Evolutionary conservation across 2,113 vertebrate genomes (phyloP).

Genomic region (Tragelaphus strepsiceros): DNA sequence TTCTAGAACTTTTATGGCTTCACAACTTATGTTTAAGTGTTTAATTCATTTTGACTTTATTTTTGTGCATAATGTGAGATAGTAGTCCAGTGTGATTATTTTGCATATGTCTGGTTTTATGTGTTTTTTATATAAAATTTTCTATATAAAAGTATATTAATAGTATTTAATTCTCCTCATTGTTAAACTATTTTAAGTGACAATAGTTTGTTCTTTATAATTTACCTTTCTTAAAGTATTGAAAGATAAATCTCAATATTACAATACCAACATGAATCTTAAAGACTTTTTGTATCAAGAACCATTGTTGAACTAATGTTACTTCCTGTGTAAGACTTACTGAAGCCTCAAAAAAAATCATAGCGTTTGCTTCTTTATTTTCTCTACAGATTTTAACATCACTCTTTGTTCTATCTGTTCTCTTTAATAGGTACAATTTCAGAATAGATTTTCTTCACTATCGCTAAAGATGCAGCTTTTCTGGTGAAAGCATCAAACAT

Average conservation of each 20-base stretch:
- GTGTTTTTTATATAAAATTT: background rate
- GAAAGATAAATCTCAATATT: background rate
- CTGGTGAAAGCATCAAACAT: slow-evolving; percentile 49
- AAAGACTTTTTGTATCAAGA: background rate
- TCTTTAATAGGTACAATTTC: slow-evolving; percentile 58
- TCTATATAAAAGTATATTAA: background rate
- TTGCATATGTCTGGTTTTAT: background rate
- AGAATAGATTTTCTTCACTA: slow-evolving; percentile 48
- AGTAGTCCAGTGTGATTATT: background rate
- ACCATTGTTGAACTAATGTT: background rate
- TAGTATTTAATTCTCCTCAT: background rate
- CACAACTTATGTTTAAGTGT: background rate
- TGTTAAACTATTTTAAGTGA: background rate
- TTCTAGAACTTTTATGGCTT: background rate
- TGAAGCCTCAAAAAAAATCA: background rate
- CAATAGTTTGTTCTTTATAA: background rate
- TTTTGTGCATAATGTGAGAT: background rate
- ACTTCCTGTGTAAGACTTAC: background rate
- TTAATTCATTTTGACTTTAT: background rate
- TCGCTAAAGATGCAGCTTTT: slow-evolving; percentile 51
- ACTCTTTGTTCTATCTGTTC: slow-evolving; percentile 47
- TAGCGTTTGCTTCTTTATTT: slow-evolving; percentile 50
- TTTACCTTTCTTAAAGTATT: background rate
- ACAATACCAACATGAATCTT: background rate
- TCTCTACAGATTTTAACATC: background rate